Evolutionary conservation across 2,113 vertebrate species (phyloP).

Genomic region (Gymnobelideus leadbeateri): DNA sequence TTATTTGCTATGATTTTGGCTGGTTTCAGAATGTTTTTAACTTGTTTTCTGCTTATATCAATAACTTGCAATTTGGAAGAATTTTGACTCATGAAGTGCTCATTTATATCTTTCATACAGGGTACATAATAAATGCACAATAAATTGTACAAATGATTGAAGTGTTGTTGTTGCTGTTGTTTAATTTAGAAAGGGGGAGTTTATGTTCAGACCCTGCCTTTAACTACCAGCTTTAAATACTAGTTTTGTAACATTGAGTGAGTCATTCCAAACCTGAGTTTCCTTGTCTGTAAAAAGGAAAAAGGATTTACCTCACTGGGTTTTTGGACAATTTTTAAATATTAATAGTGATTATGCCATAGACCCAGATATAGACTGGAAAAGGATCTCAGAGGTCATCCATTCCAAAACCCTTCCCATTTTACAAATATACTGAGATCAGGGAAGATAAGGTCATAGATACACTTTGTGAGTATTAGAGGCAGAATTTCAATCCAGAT

Average conservation of each 20-base stretch:
- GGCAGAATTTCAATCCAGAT: conserved; percentile 11
- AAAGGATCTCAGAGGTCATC: background rate
- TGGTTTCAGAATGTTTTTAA: background rate
- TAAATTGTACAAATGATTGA: background rate
- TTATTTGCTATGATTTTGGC: background rate
- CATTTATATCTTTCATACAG: background rate
- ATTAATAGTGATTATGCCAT: background rate
- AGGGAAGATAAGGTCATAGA: background rate
- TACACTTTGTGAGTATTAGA: background rate
- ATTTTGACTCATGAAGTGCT: background rate
- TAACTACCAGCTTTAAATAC: background rate
- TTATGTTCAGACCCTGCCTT: background rate
- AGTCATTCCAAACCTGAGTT: background rate
- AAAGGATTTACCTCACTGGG: background rate
- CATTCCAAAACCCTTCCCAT: background rate
- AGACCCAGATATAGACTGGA: background rate
- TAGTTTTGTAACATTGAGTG: background rate
- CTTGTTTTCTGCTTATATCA: background rate
- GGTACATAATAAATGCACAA: background rate
- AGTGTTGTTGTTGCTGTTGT: background rate
- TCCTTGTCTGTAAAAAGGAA: background rate
- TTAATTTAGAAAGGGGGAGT: background rate
- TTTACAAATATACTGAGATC: background rate
- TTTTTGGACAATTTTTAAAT: background rate
- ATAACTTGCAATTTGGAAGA: background rate